Conservation (phyloP, 2,888 invertebrate genomes). For the Deroplatys truncata region DNA sequence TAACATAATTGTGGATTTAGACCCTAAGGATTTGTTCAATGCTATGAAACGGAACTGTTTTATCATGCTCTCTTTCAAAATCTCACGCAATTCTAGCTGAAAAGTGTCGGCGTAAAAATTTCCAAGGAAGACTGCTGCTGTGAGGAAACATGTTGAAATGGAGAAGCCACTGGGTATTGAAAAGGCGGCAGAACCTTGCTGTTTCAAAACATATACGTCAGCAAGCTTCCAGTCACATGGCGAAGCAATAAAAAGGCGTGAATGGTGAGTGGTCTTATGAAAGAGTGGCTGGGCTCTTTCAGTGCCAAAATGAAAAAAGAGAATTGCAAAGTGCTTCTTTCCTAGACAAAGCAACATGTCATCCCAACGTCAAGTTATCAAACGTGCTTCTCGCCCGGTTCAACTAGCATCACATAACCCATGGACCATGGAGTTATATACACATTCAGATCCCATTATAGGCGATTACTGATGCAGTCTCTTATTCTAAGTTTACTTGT, state of each 20-base stretch:
- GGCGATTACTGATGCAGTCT: no score
- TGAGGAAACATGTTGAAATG: neutral
- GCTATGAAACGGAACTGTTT: neutral
- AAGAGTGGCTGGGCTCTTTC: slow-evolving; percentile 2
- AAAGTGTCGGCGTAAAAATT: neutral
- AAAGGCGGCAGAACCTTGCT: neutral
- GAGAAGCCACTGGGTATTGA: neutral
- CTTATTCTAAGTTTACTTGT: neutral
- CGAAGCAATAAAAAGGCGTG: slow-evolving; percentile 2
- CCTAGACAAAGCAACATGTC: neutral
- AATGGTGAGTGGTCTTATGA: slow-evolving; percentile 2
- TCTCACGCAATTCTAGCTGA: neutral
- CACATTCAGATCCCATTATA: neutral
- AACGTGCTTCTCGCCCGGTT: neutral
- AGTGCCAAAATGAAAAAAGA: neutral
- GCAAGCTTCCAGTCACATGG: neutral
- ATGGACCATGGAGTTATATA: neutral
- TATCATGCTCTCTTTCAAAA: neutral
- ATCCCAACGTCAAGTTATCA: neutral
- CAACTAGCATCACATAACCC: neutral
- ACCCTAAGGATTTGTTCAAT: neutral
- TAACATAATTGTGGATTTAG: neutral
- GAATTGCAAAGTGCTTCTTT: neutral
- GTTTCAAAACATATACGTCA: neutral
- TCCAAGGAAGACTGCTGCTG: neutral